Evolutionary conservation across 2,888 invertebrate genomes (phyloP).

Genomic region (Chromoteleia sp.): DNA sequence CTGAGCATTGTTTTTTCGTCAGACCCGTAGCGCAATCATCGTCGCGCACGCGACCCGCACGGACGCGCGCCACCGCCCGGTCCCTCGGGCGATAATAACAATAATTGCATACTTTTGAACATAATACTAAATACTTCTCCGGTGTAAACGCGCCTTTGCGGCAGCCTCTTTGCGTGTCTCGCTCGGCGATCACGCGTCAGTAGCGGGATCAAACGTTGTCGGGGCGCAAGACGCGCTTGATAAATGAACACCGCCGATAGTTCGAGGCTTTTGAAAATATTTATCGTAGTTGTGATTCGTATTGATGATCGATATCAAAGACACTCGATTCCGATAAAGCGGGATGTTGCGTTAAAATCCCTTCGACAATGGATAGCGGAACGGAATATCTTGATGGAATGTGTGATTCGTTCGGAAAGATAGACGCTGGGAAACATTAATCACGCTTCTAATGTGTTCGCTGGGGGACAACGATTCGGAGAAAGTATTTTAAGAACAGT

Average conservation of each 20-base stretch:
- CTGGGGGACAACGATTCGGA: conserved; percentile 5
- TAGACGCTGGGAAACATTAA: conserved; percentile 43
- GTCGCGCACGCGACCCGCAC: conserved; percentile 75
- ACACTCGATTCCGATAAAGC: conserved; percentile 17
- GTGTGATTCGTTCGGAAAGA: conserved; percentile 36
- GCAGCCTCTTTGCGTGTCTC: background rate
- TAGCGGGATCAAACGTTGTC: conserved; percentile 14
- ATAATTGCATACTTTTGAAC: no score
- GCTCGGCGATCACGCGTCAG: conserved; percentile 35
- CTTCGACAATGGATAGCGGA: conserved; percentile 30
- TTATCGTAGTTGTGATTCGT: conserved; percentile 22
- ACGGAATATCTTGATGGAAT: conserved; percentile 50
- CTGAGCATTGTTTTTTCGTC: conserved; percentile 74
- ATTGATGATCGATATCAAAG: conserved; percentile 40
- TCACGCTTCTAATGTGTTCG: conserved; percentile 45
- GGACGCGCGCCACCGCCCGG: background rate
- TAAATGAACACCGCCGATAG: conserved; percentile 29
- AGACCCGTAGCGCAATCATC: conserved; percentile 73
- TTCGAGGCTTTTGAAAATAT: conserved; percentile 39
- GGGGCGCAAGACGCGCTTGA: conserved; percentile 20
- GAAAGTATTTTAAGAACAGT: conserved; percentile 49
- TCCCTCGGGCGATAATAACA: no score
- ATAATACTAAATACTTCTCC: conserved; percentile 33
- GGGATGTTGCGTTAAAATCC: background rate
- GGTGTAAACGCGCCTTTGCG: conserved; percentile 25